Evolutionary conservation across 2,888 invertebrate species (phyloP).

Genomic region (Electrophaes corylata): DNA sequence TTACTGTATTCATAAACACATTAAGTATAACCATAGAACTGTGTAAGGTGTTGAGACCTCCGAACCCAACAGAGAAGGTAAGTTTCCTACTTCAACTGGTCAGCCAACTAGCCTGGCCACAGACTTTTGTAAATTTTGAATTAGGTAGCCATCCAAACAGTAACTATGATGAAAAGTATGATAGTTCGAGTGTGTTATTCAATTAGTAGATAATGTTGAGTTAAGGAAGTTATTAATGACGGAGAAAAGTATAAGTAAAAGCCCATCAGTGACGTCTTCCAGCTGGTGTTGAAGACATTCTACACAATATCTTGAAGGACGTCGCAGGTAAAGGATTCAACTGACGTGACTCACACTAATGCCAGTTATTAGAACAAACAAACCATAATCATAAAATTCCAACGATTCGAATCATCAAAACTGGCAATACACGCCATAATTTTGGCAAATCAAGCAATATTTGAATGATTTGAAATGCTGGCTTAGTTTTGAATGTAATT

Average conservation of each 20-base stretch:
- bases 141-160: no score
- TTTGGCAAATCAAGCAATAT: conserved; percentile 2
- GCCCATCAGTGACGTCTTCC: background rate
- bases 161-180: no score
- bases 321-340: conserved; percentile 5
- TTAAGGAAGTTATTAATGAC: no score
- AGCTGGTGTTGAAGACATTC: conserved; percentile 6
- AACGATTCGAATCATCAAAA: background rate
- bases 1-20: conserved; percentile 4
- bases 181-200: no score
- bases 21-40: background rate
- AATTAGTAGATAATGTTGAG: no score
- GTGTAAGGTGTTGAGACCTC: background rate
- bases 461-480: background rate
- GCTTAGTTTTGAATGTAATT: conserved; percentile 5
- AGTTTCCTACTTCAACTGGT: background rate
- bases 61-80: background rate
- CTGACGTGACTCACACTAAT: conserved; percentile 5
- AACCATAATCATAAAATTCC: conserved; percentile 19
- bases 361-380: conserved; percentile 11
- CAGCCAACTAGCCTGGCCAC: no score
- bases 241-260: background rate
- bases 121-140: no score
- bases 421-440: background rate
- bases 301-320: conserved; percentile 10